Base-by-base conservation (phyloP, 2,797 vertebrate species). In the Ptychadena robeensis region DNA sequence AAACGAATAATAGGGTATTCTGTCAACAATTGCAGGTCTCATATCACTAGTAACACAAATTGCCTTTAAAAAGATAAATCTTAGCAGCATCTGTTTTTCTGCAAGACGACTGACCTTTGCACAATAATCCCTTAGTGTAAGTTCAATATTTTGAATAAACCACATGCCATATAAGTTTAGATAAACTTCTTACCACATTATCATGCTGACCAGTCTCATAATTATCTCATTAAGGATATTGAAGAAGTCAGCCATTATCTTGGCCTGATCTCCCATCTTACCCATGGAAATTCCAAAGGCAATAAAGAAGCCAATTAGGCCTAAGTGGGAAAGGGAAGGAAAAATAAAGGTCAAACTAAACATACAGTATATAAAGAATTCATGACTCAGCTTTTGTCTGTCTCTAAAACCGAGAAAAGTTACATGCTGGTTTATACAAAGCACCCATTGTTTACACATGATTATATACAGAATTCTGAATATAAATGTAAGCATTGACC, bases 271-370 rank as follows among this genome's bases (percentile, higher is more conserved):
- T 6, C 95, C 94, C 95, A 96, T 95, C 87, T 93, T 91, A 63
- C 95, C 89, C 94, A 96, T 95, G 87, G 92, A 95, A 85, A 96
- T 92, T 4, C 95, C 95, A 34, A 96, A 96, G 30, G 94, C 90
- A 87, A 96, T 95, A 91, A 96, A 96, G 91, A 96, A 96, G n/a
- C 95, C 95, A 10, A 96, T 96, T 86, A 96, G 87, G 35, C 95
- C 95, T 96, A 73, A 32, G 78, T 6, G 63, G 67, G 40, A 34
- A 65, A 18, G 4, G 14, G 40, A 75, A 70, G 22, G 18, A 53
- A 2, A 18, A 15, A 53, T 85, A 68, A 38, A n/a, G 76, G 88
- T 69, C 89, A 48, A 30, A 9, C 18, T 6, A 48, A 30, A 12
- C 12, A 34, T 15, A n/a, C n/a, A n/a, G n/a, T n/a, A 35, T 7